Base-by-base conservation (phyloP, 2,888 invertebrate species). In the Seira sanloemensis region DNA sequence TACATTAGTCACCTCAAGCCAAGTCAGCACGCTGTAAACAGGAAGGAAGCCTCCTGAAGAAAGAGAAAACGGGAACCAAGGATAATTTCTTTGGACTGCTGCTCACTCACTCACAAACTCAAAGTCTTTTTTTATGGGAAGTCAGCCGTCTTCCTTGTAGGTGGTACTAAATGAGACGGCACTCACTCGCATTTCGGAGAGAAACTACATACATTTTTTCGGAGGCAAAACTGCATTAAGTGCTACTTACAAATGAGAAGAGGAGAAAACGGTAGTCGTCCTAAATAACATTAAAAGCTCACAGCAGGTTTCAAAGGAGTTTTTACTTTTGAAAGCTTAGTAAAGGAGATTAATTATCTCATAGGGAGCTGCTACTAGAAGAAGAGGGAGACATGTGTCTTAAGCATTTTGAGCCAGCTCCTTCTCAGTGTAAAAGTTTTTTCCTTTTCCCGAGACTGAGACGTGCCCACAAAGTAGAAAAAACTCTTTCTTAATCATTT, bases 321-420 rank as follows among this genome's bases (percentile, higher is more conserved):
- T n/a, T n/a, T n/a, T n/a, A n/a, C n/a, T n/a, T n/a, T n/a, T n/a
- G n/a, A 37, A 37, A 7, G 12, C 37, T 4, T 7, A 7, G 37
- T 12, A 75, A 80, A 79, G 54, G 67, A 80, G 74, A 80, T 80
- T 80, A 80, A 80, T 80, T 80, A 69, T 80, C 80, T 69, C 19
- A 16, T 26, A 21, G 58, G 79, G 80, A 65, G 69, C 12, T 37
- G 69, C 12, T 37, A 7, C 12, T 37, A 37, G 37, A 37, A 37
- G 12, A 37, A 4, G 12, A 4, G 37, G 37, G 12, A 37, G 21
- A 12, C 18, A 4, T 67, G 23, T 25, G 9, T 16, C 65, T 19
- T 66, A n/a, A n/a, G n/a, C n/a, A n/a, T n/a, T n/a, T n/a, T n/a
- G n/a, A n/a, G n/a, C n/a, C n/a, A n/a, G n/a, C n/a, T n/a, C n/a